phyloP scores from a whole-genome alignment of 2,797 vertebrate genomes.

The Hylomyscus alleni region DNA sequence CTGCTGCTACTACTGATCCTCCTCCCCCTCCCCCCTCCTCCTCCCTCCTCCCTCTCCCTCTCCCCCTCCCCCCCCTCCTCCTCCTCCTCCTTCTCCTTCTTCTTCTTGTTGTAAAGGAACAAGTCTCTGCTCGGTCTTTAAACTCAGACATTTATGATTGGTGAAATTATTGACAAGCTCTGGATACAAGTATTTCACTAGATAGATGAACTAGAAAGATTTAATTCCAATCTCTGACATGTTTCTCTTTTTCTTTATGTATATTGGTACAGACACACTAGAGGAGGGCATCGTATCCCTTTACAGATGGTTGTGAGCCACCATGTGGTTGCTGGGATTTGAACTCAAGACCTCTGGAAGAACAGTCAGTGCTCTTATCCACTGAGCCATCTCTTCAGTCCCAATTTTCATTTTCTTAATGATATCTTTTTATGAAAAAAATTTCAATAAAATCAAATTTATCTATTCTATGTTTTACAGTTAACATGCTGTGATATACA shows the following conservation, averaged over 20 bases:
- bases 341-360: too few relatives aligned
- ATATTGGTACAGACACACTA: too few relatives aligned
- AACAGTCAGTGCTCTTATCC: too few relatives aligned
- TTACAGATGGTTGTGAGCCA: too few relatives aligned
- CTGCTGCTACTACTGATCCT: background rate
- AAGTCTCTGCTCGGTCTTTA: background rate
- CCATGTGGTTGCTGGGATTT: too few relatives aligned
- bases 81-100: background rate
- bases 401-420: constrained; percentile 55
- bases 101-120: background rate
- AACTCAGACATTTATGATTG: background rate
- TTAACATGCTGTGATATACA: background rate
- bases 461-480: constrained; percentile 23
- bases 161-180: background rate
- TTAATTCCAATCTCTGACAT: background rate
- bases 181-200: constrained; percentile 33
- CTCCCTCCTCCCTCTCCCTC: too few relatives aligned
- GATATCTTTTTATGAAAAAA: background rate
- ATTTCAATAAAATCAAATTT: constrained; percentile 52
- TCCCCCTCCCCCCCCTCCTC: too few relatives aligned
- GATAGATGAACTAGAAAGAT: background rate
- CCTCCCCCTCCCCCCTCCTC: too few relatives aligned
- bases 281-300: too few relatives aligned
- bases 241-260: constrained; percentile 36
- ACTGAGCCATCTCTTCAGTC: too few relatives aligned